Conservation (phyloP, 2,888 invertebrate genomes). For the Ormyrus nitidulus region DNA sequence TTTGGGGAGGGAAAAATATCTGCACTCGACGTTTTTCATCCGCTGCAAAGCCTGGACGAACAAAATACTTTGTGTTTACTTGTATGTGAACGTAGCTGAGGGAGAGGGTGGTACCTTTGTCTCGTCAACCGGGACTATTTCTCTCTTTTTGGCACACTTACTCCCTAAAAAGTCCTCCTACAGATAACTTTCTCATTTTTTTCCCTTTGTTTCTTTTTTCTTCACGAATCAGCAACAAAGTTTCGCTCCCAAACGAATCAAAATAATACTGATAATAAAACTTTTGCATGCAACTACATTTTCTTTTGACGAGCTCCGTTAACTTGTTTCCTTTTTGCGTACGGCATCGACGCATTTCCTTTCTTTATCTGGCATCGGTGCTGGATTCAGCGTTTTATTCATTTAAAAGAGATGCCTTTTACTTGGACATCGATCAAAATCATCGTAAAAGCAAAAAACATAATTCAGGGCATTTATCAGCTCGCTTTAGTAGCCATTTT, state of each 20-base stretch:
- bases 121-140: slow-evolving; percentile 46
- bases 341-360: no score
- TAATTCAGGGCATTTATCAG: not conserved
- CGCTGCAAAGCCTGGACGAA: slow-evolving; percentile 20
- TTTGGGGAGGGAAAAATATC: slow-evolving; percentile 39
- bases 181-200: slow-evolving; percentile 42
- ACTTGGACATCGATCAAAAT: not conserved
- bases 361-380: no score
- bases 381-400: no score
- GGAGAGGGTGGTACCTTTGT: slow-evolving; percentile 35
- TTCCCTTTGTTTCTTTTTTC: not conserved
- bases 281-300: not conserved
- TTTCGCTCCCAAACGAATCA: not conserved
- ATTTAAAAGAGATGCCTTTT: no score
- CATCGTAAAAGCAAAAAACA: not conserved
- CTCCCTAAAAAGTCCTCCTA: slow-evolving; percentile 25
- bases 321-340: not conserved
- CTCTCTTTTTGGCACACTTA: slow-evolving; percentile 34
- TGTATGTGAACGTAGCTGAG: no score
- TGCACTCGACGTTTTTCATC: slow-evolving; percentile 30
- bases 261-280: not conserved
- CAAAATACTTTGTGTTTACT: slow-evolving; percentile 9
- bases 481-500: not conserved
- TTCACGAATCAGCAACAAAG: slow-evolving; percentile 10
- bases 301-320: not conserved